Base-by-base conservation (phyloP, 2,113 vertebrate genomes). In the Tragelaphus imberbis region DNA sequence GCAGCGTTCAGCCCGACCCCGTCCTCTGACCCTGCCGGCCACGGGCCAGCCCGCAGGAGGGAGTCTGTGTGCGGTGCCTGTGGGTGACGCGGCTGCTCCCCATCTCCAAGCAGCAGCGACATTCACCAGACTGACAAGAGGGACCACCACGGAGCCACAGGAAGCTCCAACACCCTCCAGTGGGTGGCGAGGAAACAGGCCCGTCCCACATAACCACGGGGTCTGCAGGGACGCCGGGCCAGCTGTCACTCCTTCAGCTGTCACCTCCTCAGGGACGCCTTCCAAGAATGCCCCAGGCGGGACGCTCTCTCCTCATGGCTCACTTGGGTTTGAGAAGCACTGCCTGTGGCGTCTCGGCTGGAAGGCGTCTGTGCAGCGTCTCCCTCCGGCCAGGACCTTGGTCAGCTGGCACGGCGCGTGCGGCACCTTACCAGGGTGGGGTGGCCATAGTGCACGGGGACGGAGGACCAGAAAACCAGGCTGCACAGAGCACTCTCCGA, bases 361-460 rank as follows among this genome's bases (percentile, higher is more conserved):
- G 9, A 47, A 47, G 30, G 36, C 2, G 21, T 58, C 30, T 51
- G 56, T 0, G 33, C 47, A 7, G 65, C 82, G 0, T 21, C 80
- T 15, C 49, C 1, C 80, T 15, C 49, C 1, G n/a, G 47, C 13
- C 30, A 7, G 68, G 28, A 75, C 16, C 68, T 40, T 25, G 68
- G n/a, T 75, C 68, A 75, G 68, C 68, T 36, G 68, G 68, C 65
- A 36, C 4, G 2, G 65, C 3, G 10, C 2, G 2, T 6, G 68
- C 0, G 19, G 68, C n/a, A 51, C 51, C 2, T 0, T 16, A 10
- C 1, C 10, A 23, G 15, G 2, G 14, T 2, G 0, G 13, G 77
- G n/a, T 21, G 1, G 36, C 0, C 2, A 80, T 6, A 15, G 13
- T 0, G 2, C n/a, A 15, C 0, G 2, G 58, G 47, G 28, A 36